phyloP scores from a whole-genome alignment of 2,113 vertebrate species.

The Casuarius casuarius region DNA sequence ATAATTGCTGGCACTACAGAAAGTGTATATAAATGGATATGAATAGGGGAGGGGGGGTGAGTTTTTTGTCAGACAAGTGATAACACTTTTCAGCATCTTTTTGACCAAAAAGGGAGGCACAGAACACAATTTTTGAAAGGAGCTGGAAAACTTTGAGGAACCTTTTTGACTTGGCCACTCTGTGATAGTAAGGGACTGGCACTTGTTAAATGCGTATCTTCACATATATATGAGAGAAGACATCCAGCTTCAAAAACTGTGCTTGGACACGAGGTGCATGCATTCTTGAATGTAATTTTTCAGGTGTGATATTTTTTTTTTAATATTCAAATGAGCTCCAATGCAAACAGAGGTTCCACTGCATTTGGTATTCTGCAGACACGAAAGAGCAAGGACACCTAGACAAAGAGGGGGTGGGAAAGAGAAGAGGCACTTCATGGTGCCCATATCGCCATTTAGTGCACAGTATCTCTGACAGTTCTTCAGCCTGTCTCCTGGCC shows the following conservation, averaged over 20 bases:
- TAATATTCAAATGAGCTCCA: background rate
- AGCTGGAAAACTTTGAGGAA: background rate
- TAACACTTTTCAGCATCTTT: background rate
- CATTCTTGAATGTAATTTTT: background rate
- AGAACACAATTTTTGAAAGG: background rate
- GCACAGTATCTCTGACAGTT: background rate
- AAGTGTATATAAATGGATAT: background rate
- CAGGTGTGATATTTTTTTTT: background rate
- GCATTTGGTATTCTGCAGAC: background rate
- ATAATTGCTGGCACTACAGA: background rate
- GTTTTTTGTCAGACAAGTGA: background rate
- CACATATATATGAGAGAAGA: background rate
- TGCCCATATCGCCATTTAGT: background rate
- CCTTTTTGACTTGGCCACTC: background rate
- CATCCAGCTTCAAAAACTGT: background rate
- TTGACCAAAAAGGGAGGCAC: background rate
- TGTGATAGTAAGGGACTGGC: background rate
- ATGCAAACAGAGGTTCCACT: background rate
- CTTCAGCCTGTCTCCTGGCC: background rate
- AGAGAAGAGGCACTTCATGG: background rate
- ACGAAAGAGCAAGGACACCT: background rate
- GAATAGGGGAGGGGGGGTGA: background rate
- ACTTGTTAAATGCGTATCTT: background rate
- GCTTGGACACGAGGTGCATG: background rate
- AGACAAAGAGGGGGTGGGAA: background rate